Evolutionary conservation across 37 sponge, comb jelly and placozoan species (phyloP).

Genomic region (Petrosia ficiformis): DNA sequence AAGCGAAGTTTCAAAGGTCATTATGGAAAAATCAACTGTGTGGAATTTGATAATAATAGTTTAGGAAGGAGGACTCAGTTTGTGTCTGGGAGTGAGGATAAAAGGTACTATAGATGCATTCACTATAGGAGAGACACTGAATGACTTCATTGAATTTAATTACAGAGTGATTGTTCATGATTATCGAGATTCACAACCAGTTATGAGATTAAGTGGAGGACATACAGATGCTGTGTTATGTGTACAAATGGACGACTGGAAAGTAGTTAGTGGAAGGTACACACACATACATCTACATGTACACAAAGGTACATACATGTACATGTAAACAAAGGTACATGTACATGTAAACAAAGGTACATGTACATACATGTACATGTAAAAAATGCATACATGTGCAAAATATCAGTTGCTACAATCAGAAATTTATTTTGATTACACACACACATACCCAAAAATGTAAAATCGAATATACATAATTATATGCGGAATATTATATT

Average conservation of each 20-base stretch:
- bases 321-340: too few species aligned
- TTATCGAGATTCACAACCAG: slow-evolving; percentile 9
- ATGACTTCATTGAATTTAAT: too few species aligned
- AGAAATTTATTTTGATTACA: not conserved
- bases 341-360: too few species aligned
- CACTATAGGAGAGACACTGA: too few species aligned
- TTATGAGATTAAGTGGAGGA: slow-evolving; percentile 38
- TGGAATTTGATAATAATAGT: slow-evolving; percentile 14
- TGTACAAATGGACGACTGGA: slow-evolving; percentile 82
- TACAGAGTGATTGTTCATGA: slow-evolving; percentile 62
- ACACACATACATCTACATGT: too few species aligned
- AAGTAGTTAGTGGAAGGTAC: slow-evolving; percentile 79
- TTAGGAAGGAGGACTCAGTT: not conserved
- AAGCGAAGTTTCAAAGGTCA: slow-evolving; percentile 29
- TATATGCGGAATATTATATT: too few species aligned
- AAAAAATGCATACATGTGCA: too few species aligned
- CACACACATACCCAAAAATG: too few species aligned
- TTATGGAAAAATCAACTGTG: slow-evolving; percentile 11
- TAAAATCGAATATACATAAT: too few species aligned
- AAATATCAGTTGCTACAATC: not conserved
- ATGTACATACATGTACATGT: too few species aligned
- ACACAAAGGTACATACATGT: too few species aligned
- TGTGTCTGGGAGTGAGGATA: slow-evolving; percentile 56
- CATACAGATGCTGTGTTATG: slow-evolving; percentile 31
- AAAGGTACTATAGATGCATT: slow-evolving; percentile 18